Percentiles rank a stretch among this genome's conserved stretches.
Conservation (phyloP, 2,113 vertebrate genomes). For the Pluvianellus socialis region DNA sequence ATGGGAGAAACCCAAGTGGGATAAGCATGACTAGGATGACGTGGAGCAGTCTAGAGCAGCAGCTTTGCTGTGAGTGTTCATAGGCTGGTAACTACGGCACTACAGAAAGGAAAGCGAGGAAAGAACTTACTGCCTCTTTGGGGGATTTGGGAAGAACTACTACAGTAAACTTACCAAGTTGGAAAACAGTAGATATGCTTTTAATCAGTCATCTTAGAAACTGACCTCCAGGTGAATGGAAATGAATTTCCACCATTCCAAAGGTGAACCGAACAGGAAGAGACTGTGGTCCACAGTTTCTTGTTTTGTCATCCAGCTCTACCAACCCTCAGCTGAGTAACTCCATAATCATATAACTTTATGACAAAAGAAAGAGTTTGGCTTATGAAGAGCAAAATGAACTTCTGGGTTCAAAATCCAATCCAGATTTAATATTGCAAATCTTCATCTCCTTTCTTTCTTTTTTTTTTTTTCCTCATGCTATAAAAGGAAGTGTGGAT, state of each 20-base stretch:
- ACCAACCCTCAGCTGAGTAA: neutral
- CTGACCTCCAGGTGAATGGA: neutral
- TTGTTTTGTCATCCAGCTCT: neutral
- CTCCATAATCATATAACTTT: neutral
- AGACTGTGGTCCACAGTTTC: neutral
- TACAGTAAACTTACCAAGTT: neutral
- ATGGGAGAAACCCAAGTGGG: neutral
- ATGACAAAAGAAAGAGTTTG: neutral
- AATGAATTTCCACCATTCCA: neutral
- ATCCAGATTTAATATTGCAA: neutral
- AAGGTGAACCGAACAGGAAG: neutral
- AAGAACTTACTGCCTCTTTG: neutral
- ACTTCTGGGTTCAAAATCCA: neutral
- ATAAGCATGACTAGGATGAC: neutral
- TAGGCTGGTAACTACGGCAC: neutral
- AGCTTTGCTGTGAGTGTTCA: neutral
- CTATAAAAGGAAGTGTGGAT: neutral
- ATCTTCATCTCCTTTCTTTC: neutral
- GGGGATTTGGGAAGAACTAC: neutral
- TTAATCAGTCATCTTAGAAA: neutral
- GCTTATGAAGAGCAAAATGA: neutral
- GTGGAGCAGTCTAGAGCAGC: neutral
- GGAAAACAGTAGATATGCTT: neutral
- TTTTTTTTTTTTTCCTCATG: neutral
- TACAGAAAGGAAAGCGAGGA: neutral